Base-by-base conservation (phyloP, 2,797 vertebrate genomes). In the Neosilurus mollespiculum region DNA sequence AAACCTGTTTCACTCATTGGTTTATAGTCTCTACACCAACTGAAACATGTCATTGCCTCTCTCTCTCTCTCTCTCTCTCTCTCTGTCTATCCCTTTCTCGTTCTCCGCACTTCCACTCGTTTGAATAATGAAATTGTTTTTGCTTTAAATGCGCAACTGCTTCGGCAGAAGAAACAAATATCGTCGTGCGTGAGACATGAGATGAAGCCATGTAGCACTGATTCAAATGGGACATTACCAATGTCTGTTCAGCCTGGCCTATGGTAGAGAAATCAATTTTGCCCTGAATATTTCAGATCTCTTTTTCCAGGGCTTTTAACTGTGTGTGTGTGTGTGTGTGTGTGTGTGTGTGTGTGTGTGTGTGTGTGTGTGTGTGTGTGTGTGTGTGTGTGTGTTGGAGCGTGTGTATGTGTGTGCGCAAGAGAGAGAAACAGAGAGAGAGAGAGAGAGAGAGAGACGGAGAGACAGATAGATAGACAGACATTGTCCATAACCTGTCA, bases 181-280 rank as follows among this genome's bases (percentile, higher is more conserved):
- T 78, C 66, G 61, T 72, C n/a, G 76, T 43, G 69, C 80, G 22
- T 75, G 56, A 85, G 73, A 88, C 72, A 86, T 62, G 64, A 84
- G 85, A 84, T 88, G 84, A 87, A 85, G 81, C 85, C 77, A 85
- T 82, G 86, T 88, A 87, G 88, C 86, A 88, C 87, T 87, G 87
- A 88, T 88, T 88, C 78, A 87, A 86, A 87, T 88, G 87, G 87
- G 85, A 89, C 85, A 85, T 89, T 88, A 87, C 86, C 84, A 84
- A 88, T 82, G 87, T 56, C 83, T 77, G 85, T 80, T 80, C 72
- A 87, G 80, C 79, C 81, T 81, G 76, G 80, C 81, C 83, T 84
- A 83, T 69, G 70, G 64, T 87, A 82, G 82, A 88, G 85, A 82
- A 89, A 89, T 90, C 87, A 87, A 87, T 90, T 90, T 88, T 54